These are phyloP conservation scores for Orthosia gothica DNA, from an alignment of 2,888 invertebrate species.

Conservation along the genomic window DNA sequence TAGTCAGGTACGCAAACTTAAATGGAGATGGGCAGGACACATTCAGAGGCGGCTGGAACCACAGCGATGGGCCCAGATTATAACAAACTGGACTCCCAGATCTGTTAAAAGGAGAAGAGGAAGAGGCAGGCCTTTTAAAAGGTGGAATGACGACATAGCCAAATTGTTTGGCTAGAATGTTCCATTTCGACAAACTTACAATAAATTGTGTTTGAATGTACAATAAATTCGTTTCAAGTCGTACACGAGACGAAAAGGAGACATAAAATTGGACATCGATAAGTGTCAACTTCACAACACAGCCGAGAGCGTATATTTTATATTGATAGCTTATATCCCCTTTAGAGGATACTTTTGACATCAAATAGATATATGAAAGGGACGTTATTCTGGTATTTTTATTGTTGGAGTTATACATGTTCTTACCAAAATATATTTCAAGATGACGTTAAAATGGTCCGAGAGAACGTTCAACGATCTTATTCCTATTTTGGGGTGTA, in stretches of 20 bases:
- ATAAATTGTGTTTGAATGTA: constrained; percentile 51
- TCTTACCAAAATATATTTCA: constrained; percentile 7
- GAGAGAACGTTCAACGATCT: not conserved
- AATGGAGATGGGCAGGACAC: too few species aligned
- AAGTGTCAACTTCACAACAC: constrained; percentile 54
- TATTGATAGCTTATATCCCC: constrained; percentile 31
- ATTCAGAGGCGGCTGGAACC: too few species aligned
- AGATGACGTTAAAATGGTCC: not conserved
- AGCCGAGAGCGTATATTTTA: constrained; percentile 35
- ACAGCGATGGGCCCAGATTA: too few species aligned
- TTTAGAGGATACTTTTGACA: constrained; percentile 34
- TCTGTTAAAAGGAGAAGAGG: too few species aligned
- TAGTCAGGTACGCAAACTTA: too few species aligned
- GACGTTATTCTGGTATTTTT: constrained; percentile 18
- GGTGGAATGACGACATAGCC: too few species aligned
- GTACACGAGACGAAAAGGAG: constrained; percentile 24
- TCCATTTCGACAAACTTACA: constrained; percentile 18
- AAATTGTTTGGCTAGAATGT: constrained; percentile 17
- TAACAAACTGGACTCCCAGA: too few species aligned
- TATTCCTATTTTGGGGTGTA: constrained; percentile 1
- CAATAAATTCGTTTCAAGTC: constrained; percentile 49
- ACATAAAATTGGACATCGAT: constrained; percentile 59
- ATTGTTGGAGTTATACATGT: constrained; percentile 11
- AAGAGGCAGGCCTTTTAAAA: too few species aligned
- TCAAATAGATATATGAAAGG: constrained; percentile 20